These are phyloP conservation scores for Podarcis cretensis DNA, from an alignment of 2,113 vertebrate genomes.

Conservation along the genomic window DNA sequence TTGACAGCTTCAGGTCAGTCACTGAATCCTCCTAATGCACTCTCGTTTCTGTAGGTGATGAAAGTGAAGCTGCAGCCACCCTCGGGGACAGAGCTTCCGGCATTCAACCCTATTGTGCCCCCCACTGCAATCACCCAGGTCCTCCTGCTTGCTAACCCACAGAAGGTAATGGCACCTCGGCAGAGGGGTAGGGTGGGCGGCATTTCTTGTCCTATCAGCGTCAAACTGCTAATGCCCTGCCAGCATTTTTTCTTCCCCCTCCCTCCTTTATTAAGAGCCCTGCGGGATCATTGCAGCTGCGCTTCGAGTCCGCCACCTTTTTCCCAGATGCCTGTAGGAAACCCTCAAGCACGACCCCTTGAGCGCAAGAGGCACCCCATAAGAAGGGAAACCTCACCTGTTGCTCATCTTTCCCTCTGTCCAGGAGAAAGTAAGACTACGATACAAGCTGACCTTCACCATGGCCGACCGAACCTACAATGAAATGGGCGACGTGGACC, in stretches of 20 bases:
- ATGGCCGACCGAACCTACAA: conserved; percentile 88
- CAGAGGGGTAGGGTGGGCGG: background rate
- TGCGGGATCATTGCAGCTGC: too few species aligned
- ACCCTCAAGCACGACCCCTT: too few species aligned
- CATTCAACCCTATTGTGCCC: conserved; percentile 93
- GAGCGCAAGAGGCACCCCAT: too few species aligned
- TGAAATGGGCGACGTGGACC: conserved; percentile 93
- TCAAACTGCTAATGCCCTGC: background rate
- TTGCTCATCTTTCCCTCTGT: conserved; percentile 14
- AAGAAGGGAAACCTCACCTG: too few species aligned
- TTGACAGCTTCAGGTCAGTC: background rate
- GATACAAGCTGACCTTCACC: conserved; percentile 94
- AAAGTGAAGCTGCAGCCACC: conserved; percentile 96
- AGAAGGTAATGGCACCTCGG: conserved; percentile 80
- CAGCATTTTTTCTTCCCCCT: background rate
- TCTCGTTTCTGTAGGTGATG: conserved; percentile 85
- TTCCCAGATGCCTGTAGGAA: too few species aligned
- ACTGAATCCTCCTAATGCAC: background rate
- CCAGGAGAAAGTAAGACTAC: conserved; percentile 95
- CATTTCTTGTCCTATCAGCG: background rate
- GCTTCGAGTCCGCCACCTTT: too few species aligned
- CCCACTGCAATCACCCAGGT: conserved; percentile 95
- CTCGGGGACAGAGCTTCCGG: conserved; percentile 88
- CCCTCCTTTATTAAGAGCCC: background rate
- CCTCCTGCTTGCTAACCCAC: conserved; percentile 93